Evolutionary conservation across 2,113 vertebrate species (phyloP).

Genomic region (Otolemur garnettii): DNA sequence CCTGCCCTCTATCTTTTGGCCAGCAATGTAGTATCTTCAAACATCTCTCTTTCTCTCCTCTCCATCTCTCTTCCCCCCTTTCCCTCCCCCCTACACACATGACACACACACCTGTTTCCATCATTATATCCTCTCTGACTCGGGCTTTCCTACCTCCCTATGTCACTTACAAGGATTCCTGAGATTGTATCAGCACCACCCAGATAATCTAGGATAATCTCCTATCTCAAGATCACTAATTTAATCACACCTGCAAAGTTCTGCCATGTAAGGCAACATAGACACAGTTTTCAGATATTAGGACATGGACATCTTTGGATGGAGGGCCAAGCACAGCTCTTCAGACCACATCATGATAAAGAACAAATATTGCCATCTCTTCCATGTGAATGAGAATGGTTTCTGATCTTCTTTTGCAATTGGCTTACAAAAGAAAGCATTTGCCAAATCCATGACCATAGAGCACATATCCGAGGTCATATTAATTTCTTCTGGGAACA

Average conservation of each 20-base stretch:
- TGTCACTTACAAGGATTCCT: not conserved
- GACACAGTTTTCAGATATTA: not conserved
- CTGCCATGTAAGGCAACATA: too few relatives aligned
- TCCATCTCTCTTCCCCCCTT: too few relatives aligned
- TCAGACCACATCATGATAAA: not conserved
- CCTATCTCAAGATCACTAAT: too few relatives aligned
- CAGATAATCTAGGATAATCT: too few relatives aligned
- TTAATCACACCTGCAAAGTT: too few relatives aligned
- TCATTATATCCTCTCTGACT: not conserved
- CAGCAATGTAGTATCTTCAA: too few relatives aligned
- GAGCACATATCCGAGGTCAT: not conserved
- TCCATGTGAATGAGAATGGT: not conserved
- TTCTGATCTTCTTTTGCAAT: not conserved
- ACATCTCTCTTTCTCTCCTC: too few relatives aligned
- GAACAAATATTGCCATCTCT: not conserved
- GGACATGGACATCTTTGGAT: not conserved
- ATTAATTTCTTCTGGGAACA: not conserved
- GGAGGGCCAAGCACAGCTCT: not conserved
- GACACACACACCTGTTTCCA: not conserved
- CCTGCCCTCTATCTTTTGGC: not conserved
- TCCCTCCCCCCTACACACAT: not conserved
- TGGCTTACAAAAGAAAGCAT: not conserved
- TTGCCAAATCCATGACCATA: not conserved
- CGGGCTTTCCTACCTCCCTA: not conserved
- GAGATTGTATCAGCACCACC: too few relatives aligned